Percentiles rank a stretch among this genome's conserved stretches.
Conservation (phyloP, 2,888 invertebrate species). For the Eulithis prunata region DNA sequence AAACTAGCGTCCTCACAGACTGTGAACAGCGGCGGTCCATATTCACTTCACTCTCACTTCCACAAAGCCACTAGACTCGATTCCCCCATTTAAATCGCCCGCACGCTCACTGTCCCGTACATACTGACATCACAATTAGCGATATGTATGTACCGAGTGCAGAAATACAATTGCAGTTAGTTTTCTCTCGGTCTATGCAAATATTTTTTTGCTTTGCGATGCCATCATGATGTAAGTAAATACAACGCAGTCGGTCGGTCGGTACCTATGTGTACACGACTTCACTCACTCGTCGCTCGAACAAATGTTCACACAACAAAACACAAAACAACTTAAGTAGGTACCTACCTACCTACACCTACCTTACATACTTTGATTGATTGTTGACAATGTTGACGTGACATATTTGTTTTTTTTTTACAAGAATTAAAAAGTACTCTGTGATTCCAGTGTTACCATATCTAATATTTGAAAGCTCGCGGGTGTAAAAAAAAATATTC, state of each 20-base stretch:
- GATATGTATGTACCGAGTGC: constrained; percentile 22
- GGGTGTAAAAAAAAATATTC: too few species aligned
- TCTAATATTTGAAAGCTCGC: too few species aligned
- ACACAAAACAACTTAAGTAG: too few species aligned
- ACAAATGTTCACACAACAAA: constrained; percentile 30
- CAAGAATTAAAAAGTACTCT: too few species aligned
- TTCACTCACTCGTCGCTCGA: constrained; percentile 30
- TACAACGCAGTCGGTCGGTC: constrained; percentile 47
- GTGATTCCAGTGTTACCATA: too few species aligned
- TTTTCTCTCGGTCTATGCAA: constrained; percentile 41
- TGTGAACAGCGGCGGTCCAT: constrained; percentile 86
- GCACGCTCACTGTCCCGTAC: constrained; percentile 46
- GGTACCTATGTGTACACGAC: constrained; percentile 41
- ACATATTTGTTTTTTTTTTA: too few species aligned
- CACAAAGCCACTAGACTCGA: constrained; percentile 69
- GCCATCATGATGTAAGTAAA: constrained; percentile 63
- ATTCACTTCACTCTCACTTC: constrained; percentile 71
- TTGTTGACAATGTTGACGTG: too few species aligned
- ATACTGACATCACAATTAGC: constrained; percentile 51
- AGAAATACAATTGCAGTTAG: constrained; percentile 24
- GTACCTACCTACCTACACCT: too few species aligned
- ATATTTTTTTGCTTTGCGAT: constrained; percentile 53
- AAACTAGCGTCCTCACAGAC: constrained; percentile 90
- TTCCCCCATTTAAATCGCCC: constrained; percentile 73
- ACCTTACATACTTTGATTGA: too few species aligned